phyloP scores from a whole-genome alignment of 1,140 invertebrate species.

The Druon quercuslanigerum region DNA sequence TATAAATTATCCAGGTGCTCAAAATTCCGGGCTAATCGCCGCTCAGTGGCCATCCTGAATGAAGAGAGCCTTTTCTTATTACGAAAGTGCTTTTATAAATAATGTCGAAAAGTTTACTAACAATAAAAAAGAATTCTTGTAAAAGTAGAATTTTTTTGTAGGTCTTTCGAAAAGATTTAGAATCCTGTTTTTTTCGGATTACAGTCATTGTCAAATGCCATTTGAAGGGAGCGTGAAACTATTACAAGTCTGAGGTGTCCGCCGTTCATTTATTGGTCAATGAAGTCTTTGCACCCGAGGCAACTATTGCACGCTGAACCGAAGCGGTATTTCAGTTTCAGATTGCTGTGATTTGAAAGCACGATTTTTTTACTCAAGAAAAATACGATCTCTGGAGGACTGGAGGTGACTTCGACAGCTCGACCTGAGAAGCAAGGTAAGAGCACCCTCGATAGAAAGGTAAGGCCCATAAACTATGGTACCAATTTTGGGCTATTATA shows the following conservation, averaged over 20 bases:
- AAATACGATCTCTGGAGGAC: conserved; percentile 1
- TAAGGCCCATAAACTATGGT: too few species aligned
- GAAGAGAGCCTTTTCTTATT: too few species aligned
- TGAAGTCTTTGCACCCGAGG: conserved; percentile 20
- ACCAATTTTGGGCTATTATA: too few species aligned
- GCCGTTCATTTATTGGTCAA: conserved; percentile 21
- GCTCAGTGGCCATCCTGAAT: too few species aligned
- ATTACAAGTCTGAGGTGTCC: conserved; percentile 16
- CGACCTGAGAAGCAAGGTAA: background rate
- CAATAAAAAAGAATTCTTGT: background rate
- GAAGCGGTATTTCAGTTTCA: conserved; percentile 11
- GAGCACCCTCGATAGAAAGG: background rate
- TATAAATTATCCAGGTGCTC: too few species aligned
- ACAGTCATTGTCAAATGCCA: conserved; percentile 11
- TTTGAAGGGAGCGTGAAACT: conserved; percentile 30
- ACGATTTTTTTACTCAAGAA: conserved; percentile 12
- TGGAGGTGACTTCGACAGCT: background rate
- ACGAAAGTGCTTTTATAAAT: too few species aligned
- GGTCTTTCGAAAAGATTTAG: background rate
- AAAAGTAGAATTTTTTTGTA: background rate
- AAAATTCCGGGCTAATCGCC: too few species aligned
- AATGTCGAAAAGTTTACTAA: too few species aligned
- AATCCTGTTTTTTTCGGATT: background rate
- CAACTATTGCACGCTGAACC: conserved; percentile 16
- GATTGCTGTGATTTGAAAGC: conserved; percentile 20